Base-by-base conservation (phyloP, 2,797 vertebrate genomes). In the Microchirus variegatus region DNA sequence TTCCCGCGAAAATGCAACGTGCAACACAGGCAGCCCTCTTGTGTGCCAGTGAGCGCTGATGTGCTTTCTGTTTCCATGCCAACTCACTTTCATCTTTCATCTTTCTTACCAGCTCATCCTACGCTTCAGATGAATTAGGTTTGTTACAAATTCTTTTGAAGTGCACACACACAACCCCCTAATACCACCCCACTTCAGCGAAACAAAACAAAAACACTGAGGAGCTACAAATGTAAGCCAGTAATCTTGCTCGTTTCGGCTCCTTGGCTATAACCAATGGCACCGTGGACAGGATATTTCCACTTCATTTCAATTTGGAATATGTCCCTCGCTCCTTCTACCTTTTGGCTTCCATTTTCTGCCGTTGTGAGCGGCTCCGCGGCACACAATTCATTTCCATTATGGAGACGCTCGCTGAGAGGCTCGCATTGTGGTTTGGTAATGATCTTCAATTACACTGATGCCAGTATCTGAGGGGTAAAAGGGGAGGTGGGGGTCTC, bases 71-170 rank as follows among this genome's bases (percentile, higher is more conserved):
- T 94, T 94, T 93, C 93, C 93, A 94, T 94, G 93, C 92, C 93
- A 94, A 94, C 93, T 91, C 90, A 94, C 93, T 93, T 94, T 94
- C 92, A 93, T 94, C 92, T 93, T 93, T 93, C 93, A 94, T 93
- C 92, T 93, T 94, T 93, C 93, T 94, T 94, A 94, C 92, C 90
- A 93, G 92, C 92, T 93, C 93, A 94, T 94, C 93, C 93, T 93
- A 93, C 90, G 92, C 93, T 94, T 91, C 90, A 93, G 91, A 93
- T 94, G 92, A 93, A 94, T 94, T 94, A 93, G 93, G 93, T 94
- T 94, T 93, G 93, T 94, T 94, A 93, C 93, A 92, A 93, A 94
- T 94, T 94, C 92, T 94, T 94, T 94, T 94, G 93, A 94, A 94
- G 93, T 93, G 90, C 72, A 77, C 87, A 86, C 87, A 86, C 87